Conservation (phyloP, 2,797 vertebrate species). For the Otolemur crassicaudatus region DNA sequence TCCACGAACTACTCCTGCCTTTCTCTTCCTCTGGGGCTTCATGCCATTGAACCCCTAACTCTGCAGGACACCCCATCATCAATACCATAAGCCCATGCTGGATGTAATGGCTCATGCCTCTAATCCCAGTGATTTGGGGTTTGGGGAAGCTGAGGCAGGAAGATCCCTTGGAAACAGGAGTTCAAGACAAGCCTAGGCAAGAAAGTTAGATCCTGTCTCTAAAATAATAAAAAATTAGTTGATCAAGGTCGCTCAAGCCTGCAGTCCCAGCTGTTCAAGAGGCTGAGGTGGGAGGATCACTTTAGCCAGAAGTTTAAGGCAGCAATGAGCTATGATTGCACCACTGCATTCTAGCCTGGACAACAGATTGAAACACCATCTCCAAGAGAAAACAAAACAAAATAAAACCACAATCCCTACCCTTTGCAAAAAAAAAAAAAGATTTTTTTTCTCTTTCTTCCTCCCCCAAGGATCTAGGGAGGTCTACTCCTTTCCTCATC, state of each 20-base stretch:
- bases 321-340: neutral
- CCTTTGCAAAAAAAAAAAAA: neutral
- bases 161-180: neutral
- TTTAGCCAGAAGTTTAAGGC: neutral
- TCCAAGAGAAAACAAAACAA: neutral
- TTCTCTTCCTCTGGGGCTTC: conserved; percentile 11
- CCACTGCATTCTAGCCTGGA: neutral
- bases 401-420: neutral
- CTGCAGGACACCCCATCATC: neutral
- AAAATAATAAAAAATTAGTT: neutral
- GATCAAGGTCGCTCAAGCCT: neutral
- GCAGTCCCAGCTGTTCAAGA: neutral
- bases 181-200: neutral
- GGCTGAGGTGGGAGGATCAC: neutral
- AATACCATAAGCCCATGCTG: neutral
- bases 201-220: neutral
- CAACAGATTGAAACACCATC: neutral
- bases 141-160: neutral
- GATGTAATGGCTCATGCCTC: neutral
- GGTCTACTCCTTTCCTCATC: neutral
- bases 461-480: neutral
- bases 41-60: neutral
- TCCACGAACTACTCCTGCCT: conserved; percentile 19
- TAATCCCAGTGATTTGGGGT: neutral
- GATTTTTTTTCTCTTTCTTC: neutral